Base-by-base conservation (phyloP, 37 sponge, comb jelly and placozoan species). In the Hexactinellida sp. region DNA sequence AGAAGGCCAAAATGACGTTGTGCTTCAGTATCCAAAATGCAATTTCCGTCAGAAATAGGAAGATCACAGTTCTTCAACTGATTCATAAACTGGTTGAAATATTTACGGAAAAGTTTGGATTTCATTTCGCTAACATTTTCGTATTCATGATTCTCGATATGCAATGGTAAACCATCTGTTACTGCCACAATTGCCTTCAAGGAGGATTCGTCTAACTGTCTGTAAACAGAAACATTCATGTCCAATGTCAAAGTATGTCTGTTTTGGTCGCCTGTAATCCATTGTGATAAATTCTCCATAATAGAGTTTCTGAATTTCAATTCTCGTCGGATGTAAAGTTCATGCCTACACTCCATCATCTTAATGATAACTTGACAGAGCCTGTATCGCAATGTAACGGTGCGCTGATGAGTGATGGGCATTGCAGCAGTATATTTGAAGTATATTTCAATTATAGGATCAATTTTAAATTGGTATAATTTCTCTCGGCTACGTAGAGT, bases 281-380 rank as follows among this genome's bases (percentile, higher is more conserved):
- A 63, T 63, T 63, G 76, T 28, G 76, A 63, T 10, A 63, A n/a
- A n/a, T 63, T 63, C 76, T 63, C 76, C 76, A 63, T 63, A 21
- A 63, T 63, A 7, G 76, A 63, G 30, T 63, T 63, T 7, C 76
- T 10, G 30, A 63, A 63, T 63, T 63, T 63, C 76, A 63, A 63
- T n/a, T 63, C 76, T n/a, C 13, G 76, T 32, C 76, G 21, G 21
- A 63, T 63, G 76, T 63, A 63, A 63, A 63, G 76, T 10, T 63
- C 76, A n/a, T 63, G 3, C 13, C 30, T 63, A n/a, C 76, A 63
- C 34, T 63, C 76, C 76, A 63, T 63, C 76, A 63, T 63, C 13
- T 63, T 63, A 63, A 63, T 63, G 76, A 63, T 63, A 63, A 63
- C 76, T n/a, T 63, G 25, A 63, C 76, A 63, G 34, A 63, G 76